phyloP scores from a whole-genome alignment of 2,797 vertebrate species.

The Clarias platycephalus region DNA sequence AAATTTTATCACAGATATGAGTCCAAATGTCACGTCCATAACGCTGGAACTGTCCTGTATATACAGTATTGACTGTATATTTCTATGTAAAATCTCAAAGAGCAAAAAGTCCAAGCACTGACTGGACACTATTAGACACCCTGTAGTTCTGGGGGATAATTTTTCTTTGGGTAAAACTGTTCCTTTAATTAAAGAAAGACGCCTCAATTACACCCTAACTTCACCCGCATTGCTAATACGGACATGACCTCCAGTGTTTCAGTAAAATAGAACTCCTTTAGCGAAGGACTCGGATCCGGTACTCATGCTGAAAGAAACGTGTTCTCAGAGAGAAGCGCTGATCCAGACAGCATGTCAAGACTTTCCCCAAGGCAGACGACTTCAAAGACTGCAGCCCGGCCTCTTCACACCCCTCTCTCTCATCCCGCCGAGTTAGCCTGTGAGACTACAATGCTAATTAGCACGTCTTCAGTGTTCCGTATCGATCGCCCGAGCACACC shows the following conservation, averaged over 20 bases:
- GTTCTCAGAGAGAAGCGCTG: not conserved
- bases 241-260: not conserved
- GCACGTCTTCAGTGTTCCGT: not conserved
- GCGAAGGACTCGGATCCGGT: not conserved
- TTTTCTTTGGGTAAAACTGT: not conserved
- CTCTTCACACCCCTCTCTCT: not conserved
- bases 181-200: not conserved
- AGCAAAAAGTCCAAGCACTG: not conserved
- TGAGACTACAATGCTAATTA: not conserved
- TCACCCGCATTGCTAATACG: not conserved
- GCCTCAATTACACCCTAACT: not conserved
- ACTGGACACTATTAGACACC: not conserved
- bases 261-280: not conserved
- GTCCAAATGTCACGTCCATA: no score
- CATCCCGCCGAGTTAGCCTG: not conserved
- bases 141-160: not conserved
- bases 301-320: not conserved
- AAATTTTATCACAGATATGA: no score
- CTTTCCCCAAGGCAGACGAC: not conserved
- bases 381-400: not conserved
- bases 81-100: not conserved
- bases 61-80: not conserved
- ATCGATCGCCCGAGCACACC: not conserved
- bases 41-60: no score
- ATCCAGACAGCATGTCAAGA: not conserved